Conservation (phyloP, 2,888 invertebrate species). For the Orgyia antiqua region DNA sequence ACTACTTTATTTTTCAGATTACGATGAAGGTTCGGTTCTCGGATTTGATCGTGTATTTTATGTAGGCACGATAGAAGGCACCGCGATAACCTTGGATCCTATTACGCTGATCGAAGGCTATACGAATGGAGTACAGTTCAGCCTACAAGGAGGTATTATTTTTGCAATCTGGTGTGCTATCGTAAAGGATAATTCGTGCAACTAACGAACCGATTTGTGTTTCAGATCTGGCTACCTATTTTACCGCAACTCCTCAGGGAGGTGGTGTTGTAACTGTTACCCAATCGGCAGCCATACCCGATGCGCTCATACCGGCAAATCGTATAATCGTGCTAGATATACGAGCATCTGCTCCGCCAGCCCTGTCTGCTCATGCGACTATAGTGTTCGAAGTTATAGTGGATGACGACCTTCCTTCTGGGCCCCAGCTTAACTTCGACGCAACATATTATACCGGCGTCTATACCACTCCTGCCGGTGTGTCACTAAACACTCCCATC, state of each 20-base stretch:
- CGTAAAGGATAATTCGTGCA: no score
- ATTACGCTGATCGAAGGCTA: constrained; percentile 32
- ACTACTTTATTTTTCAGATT: constrained; percentile 16
- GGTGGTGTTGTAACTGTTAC: constrained; percentile 13
- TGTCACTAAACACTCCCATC: constrained; percentile 24
- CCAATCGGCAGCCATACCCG: constrained; percentile 18
- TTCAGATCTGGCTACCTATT: constrained; percentile 19
- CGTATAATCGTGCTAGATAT: constrained; percentile 20
- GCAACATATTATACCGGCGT: constrained; percentile 30
- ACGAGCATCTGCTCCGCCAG: constrained; percentile 17
- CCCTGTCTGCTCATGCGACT: constrained; percentile 19
- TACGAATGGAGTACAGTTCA: constrained; percentile 22
- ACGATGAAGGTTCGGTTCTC: constrained; percentile 9
- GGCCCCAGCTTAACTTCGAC: constrained; percentile 13
- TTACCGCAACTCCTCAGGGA: constrained; percentile 8
- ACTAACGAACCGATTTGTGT: neutral
- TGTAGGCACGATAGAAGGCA: constrained; percentile 14
- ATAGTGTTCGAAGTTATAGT: constrained; percentile 21
- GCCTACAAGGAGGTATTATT: constrained; percentile 28
- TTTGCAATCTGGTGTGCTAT: neutral
- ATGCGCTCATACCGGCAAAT: constrained; percentile 17
- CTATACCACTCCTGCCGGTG: constrained; percentile 19
- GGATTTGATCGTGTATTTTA: constrained; percentile 22
- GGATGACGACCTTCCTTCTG: constrained; percentile 3
- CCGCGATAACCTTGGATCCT: constrained; percentile 16